A percentile compares a stretch with the other conserved stretches of the same genome.
phyloP scores from a whole-genome alignment of 2,888 invertebrate species.

The Protonemura montana region DNA sequence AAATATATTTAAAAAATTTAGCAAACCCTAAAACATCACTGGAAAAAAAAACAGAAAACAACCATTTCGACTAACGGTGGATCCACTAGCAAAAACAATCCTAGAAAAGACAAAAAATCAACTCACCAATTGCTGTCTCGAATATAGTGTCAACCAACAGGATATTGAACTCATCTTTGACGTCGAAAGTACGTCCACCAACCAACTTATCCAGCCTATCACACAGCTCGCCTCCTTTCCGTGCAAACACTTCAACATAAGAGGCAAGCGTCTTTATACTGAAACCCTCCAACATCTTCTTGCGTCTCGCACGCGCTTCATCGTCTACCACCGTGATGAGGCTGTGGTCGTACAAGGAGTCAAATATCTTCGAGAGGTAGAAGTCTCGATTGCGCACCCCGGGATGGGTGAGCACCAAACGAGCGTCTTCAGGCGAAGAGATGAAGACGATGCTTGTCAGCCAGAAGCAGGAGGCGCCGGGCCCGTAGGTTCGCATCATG shows the following conservation, averaged over 20 bases:
- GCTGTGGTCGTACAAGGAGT: slow-evolving; percentile 27
- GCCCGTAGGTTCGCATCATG: not conserved
- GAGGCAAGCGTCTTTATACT: slow-evolving; percentile 37
- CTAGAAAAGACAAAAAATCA: not conserved
- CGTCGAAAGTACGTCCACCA: slow-evolving; percentile 33
- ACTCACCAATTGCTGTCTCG: slow-evolving; percentile 47
- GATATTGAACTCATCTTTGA: slow-evolving; percentile 42
- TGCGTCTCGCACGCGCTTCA: slow-evolving; percentile 42
- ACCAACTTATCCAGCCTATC: slow-evolving; percentile 13
- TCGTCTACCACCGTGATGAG: slow-evolving; percentile 18
- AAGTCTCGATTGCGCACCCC: not conserved
- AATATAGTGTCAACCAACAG: slow-evolving; percentile 49
- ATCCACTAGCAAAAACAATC: too few relatives aligned
- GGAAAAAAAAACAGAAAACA: too few relatives aligned
- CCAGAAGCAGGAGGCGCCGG: not conserved
- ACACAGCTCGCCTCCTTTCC: slow-evolving; percentile 38
- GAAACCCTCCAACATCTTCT: slow-evolving; percentile 41
- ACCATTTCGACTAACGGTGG: too few relatives aligned
- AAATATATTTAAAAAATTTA: too few relatives aligned
- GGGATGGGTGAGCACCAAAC: not conserved
- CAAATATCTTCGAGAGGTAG: not conserved
- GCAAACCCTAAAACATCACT: too few relatives aligned
- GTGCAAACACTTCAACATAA: slow-evolving; percentile 41
- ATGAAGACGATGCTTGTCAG: not conserved
- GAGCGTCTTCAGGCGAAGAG: not conserved